These are phyloP conservation scores for Mola mola DNA, from an alignment of 2,113 vertebrate genomes.

Conservation along the genomic window DNA sequence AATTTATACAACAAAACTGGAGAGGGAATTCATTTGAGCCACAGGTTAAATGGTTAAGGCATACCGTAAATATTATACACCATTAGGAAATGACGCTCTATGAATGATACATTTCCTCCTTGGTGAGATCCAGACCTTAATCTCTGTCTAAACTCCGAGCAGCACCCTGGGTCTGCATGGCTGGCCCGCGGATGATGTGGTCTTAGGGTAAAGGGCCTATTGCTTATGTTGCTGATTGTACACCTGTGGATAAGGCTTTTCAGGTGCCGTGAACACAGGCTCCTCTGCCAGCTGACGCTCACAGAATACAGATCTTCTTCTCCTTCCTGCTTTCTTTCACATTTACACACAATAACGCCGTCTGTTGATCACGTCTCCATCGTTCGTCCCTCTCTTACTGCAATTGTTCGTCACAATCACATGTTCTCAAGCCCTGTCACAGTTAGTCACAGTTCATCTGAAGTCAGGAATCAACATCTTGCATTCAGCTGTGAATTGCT, in stretches of 20 bases:
- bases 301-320: constrained; percentile 65
- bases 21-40: constrained; percentile 30
- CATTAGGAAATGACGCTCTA: constrained; percentile 63
- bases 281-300: constrained; percentile 49
- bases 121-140: constrained; percentile 50
- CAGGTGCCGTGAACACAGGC: constrained; percentile 57
- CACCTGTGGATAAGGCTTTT: constrained; percentile 77
- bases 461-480: background rate
- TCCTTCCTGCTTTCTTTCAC: constrained; percentile 24
- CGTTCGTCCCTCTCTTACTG: constrained; percentile 10
- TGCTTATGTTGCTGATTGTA: constrained; percentile 79
- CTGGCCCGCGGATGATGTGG: constrained; percentile 69
- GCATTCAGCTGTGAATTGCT: background rate
- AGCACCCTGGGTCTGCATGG: constrained; percentile 46
- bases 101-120: constrained; percentile 62
- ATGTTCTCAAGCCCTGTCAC: constrained; percentile 16
- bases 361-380: constrained; percentile 20
- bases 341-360: constrained; percentile 15
- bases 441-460: background rate
- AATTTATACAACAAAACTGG: constrained; percentile 6
- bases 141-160: constrained; percentile 62
- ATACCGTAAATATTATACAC: constrained; percentile 28
- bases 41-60: constrained; percentile 59
- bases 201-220: constrained; percentile 68
- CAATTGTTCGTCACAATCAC: constrained; percentile 1